Evolutionary conservation across 2,888 invertebrate species (phyloP), one percentile per base, ranked within the genome.

Genomic region (Dynastes grantii): DNA sequence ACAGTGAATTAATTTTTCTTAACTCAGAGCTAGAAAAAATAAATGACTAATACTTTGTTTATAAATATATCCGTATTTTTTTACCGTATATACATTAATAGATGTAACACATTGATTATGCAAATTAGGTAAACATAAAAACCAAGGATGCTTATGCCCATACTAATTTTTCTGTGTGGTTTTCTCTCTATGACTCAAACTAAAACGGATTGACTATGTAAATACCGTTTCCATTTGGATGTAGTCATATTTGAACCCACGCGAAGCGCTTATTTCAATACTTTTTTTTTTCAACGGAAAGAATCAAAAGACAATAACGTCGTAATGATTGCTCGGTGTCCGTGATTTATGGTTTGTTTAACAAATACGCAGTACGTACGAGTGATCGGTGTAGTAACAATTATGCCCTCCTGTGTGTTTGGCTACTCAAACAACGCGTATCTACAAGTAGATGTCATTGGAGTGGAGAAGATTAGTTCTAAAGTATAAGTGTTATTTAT

Each of bases 61-160:
- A 22, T 61, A 61, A 29, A 58, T 16, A 61, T 29, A 61, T 22
- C 11, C 16, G 27, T 9, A 27, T 27, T 61, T 61, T 61, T 61
- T 61, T 22, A 8, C 45, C 8, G 45, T 45, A 45, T 11, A 37
- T 37, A 37, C 11, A 11, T 27, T 61, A 61, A 29, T 27, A 61
- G 29, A 61, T 29, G 27, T 61, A 53, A 16, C 53, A 53, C 16
- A 53, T 27, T 61, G 11, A 49, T 22, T 13, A 68, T 68, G 68
- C 27, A 27, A 68, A 68, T 49, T 68, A 68, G 49, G 49, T 68
- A 68, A 68, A 68, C 27, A 68, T 49, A 68, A 68, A 49, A 51
- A 2, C 49, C 49, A 68, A 68, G 68, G 68, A 68, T 68, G 22
- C 49, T 16, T 27, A 49, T 45, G 68, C 49, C 68, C 68, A 49